These are phyloP conservation scores for Eupristina koningsbergeri DNA, from an alignment of 1,140 invertebrate species.

Conservation along the genomic window DNA sequence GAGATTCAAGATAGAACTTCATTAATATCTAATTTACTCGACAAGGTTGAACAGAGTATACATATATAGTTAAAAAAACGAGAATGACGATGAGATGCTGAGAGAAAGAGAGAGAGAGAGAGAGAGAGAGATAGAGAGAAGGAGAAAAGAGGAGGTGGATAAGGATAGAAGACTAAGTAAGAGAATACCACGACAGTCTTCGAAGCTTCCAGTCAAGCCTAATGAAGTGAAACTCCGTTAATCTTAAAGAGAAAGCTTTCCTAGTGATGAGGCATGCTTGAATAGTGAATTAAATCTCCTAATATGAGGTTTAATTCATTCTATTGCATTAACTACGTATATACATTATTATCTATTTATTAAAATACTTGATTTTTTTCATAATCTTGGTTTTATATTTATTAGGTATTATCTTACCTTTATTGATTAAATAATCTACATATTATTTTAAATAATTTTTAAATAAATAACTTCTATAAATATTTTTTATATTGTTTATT, in stretches of 20 bases:
- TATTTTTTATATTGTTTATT: background rate
- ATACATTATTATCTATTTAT: background rate
- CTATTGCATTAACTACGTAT: background rate
- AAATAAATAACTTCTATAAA: too few relatives aligned
- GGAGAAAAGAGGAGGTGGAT: background rate
- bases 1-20: slow-evolving; percentile 19
- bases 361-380: background rate
- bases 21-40: slow-evolving; percentile 40
- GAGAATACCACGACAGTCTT: slow-evolving; percentile 16
- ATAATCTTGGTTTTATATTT: background rate
- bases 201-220: slow-evolving; percentile 44
- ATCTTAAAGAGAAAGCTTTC: slow-evolving; percentile 53
- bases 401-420: background rate
- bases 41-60: background rate
- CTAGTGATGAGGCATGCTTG: background rate
- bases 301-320: slow-evolving; percentile 19
- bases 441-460: too few relatives aligned
- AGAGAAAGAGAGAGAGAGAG: background rate
- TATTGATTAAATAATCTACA: background rate
- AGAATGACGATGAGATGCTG: background rate
- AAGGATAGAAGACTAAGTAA: background rate
- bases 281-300: slow-evolving; percentile 24
- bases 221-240: slow-evolving; percentile 63
- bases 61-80: background rate
- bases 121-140: background rate